These are phyloP conservation scores for Clavelina lepadiformis DNA, from an alignment of 23 tunicate species.

Conservation along the genomic window DNA sequence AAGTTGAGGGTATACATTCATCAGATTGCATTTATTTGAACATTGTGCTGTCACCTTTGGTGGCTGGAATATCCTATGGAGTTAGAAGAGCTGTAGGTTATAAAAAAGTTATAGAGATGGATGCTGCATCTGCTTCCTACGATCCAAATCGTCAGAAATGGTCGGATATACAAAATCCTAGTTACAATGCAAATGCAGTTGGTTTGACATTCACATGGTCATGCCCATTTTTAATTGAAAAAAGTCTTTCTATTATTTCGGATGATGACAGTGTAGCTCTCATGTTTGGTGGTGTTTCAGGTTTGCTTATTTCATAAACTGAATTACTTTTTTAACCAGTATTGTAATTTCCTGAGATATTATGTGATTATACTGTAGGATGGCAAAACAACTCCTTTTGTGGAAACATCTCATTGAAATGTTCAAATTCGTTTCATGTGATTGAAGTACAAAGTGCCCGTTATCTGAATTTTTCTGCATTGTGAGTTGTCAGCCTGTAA, in stretches of 20 bases:
- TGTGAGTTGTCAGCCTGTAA: no score
- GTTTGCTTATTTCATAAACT: conserved; percentile 1
- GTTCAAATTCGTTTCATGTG: neutral
- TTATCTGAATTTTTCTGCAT: no score
- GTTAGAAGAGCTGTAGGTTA: conserved; percentile 52
- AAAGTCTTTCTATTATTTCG: neutral
- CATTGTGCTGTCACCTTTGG: conserved; percentile 48
- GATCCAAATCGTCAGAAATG: conserved; percentile 53
- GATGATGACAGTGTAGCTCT: conserved; percentile 1
- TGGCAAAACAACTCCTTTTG: neutral
- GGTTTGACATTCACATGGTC: conserved; percentile 31
- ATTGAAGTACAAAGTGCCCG: neutral
- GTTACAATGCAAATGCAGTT: neutral
- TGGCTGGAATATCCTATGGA: conserved; percentile 55
- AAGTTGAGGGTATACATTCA: conserved; percentile 36
- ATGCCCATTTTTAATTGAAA: conserved; percentile 26
- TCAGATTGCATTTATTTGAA: conserved; percentile 62
- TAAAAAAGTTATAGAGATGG: conserved; percentile 36
- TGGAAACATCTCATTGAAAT: neutral
- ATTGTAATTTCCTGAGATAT: no score
- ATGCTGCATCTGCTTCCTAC: conserved; percentile 61
- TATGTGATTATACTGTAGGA: no score
- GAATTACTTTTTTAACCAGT: no score
- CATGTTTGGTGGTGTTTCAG: conserved; percentile 15
- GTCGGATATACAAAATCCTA: conserved; percentile 17